Evolutionary conservation across 2,888 invertebrate species (phyloP), one percentile per base, ranked within the genome.

Genomic region (Leptinotarsa haldemani): DNA sequence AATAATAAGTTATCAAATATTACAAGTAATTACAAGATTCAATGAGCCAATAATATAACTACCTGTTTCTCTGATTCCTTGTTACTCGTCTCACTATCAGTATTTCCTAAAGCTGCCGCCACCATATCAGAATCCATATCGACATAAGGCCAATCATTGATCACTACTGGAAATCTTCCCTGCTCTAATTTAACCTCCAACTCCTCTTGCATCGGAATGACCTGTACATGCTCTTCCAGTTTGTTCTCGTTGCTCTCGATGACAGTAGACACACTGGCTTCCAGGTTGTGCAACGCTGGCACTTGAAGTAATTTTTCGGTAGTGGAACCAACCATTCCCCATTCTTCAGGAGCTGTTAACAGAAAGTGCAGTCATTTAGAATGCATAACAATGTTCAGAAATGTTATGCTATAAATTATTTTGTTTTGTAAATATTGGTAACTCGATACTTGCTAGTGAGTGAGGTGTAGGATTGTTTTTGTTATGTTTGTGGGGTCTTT

Each of bases 181-280:
- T 89, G 88, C 82, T 90, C 88, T 70, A 90, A 80, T 70, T 89
- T 87, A 22, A 91, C 90, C 82, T 91, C 91, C 68, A 91, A 84
- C 80, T 91, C 91, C 83, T 91, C 91, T 84, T 90, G 90, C 88
- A 90, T 89, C 1, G 90, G 89, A 70, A 90, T 89, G 9, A 88
- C 88, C 80, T 88, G 86, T 7, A 87, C 86, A 16, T 70, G 65
- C 20, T 75, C 69, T 50, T 74, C 71, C 16, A 61, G 47, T 40
- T 71, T 47, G 61, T 13, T 64, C 81, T 84, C 71, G 4, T 58
- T 71, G 0, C 64, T 40, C 52, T 68, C 68, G 2, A 53, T 66
- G 2, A 52, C 70, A 18, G 70, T 50, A 22, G 65, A 69, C 67
- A 73, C 69, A 16, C 72, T 85, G 20, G 85, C 79, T 69, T 88